Evolutionary conservation across 2,888 invertebrate species (phyloP).

Genomic region (Macaria liturata): DNA sequence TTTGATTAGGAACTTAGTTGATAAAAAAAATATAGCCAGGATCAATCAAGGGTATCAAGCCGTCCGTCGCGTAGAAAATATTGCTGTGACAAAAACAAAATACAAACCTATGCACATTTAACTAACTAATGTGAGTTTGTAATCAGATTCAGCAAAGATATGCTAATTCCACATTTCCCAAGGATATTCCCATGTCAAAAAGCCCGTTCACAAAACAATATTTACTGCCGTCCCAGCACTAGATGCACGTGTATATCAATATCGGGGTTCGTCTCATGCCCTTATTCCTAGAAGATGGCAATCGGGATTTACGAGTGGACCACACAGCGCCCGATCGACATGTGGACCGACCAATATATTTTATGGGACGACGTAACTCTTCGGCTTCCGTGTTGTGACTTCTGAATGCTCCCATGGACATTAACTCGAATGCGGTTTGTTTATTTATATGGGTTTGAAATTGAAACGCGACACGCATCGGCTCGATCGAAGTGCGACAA

Average conservation of each 20-base stretch:
- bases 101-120: no score
- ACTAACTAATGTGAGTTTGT: no score
- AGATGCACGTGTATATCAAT: neutral
- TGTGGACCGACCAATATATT: conserved; percentile 26
- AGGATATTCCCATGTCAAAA: no score
- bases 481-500: no score
- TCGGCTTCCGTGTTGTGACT: conserved; percentile 26
- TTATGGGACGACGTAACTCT: conserved; percentile 24
- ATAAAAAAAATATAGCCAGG: no score
- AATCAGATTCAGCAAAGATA: no score
- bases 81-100: no score
- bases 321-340: conserved; percentile 24
- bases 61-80: no score
- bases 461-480: neutral
- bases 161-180: no score
- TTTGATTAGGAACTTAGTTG: no score
- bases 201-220: no score
- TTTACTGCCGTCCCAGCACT: neutral
- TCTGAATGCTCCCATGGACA: conserved; percentile 21
- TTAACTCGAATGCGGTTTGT: conserved; percentile 13
- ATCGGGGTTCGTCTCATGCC: conserved; percentile 15
- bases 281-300: conserved; percentile 21
- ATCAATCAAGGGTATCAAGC: no score
- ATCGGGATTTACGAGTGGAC: conserved; percentile 28
- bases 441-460: conserved; percentile 12